A percentile compares a stretch with the other conserved stretches of the same genome.
These are phyloP conservation scores for Ispidina picta DNA, from an alignment of 2,797 vertebrate species.

Conservation along the genomic window DNA sequence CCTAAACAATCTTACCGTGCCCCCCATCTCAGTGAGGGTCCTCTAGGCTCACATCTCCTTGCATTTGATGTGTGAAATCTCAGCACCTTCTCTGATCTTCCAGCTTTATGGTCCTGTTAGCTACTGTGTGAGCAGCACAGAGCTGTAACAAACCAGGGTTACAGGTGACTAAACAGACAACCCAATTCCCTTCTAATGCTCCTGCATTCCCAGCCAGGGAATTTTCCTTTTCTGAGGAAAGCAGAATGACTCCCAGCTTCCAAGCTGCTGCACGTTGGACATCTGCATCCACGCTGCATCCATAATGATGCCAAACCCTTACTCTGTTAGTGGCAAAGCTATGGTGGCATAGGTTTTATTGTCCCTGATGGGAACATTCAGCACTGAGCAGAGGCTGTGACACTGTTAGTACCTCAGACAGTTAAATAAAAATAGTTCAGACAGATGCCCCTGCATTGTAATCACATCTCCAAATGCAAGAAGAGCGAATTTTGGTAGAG, in stretches of 20 bases:
- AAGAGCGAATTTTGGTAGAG: slow-evolving; percentile 10
- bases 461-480: slow-evolving; percentile 45
- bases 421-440: slow-evolving; percentile 32
- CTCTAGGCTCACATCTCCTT: background rate
- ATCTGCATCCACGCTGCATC: background rate
- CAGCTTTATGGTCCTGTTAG: background rate
- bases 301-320: background rate
- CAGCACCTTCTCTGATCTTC: background rate
- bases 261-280: background rate
- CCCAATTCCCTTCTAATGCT: background rate
- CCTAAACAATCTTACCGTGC: background rate
- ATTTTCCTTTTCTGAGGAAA: background rate
- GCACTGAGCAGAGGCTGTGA: background rate
- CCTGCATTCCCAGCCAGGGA: background rate
- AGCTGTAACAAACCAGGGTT: background rate
- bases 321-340: background rate
- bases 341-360: slow-evolving; percentile 1
- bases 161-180: background rate
- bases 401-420: slow-evolving; percentile 23
- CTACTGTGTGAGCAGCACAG: background rate
- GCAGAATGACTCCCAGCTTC: background rate
- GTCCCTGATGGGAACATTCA: background rate
- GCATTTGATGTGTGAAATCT: background rate
- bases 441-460: background rate
- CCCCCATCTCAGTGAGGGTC: fast-evolving